phyloP scores from a whole-genome alignment of 2,113 vertebrate genomes.

The Embiotoca jacksoni region DNA sequence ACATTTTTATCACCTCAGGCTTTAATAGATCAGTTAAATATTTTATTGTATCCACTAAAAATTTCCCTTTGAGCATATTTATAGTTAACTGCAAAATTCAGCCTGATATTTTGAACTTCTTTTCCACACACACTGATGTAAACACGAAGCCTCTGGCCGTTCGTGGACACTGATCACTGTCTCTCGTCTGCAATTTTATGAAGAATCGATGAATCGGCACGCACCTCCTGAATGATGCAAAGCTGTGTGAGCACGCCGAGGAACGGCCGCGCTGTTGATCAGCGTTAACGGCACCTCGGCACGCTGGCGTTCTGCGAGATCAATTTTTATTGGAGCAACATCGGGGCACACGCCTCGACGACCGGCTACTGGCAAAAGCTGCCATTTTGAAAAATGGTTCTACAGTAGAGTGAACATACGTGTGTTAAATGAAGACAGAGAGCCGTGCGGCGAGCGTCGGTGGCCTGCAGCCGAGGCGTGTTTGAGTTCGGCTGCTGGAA shows the following conservation, averaged over 20 bases:
- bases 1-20: too few species aligned
- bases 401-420: constrained; percentile 10
- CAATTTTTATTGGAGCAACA: constrained; percentile 65
- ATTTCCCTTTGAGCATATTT: too few species aligned
- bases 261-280: constrained; percentile 55
- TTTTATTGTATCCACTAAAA: too few species aligned
- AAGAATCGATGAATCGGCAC: constrained; percentile 69
- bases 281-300: constrained; percentile 70
- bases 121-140: not conserved
- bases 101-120: too few species aligned
- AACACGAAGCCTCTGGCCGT: constrained; percentile 24
- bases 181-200: constrained; percentile 73
- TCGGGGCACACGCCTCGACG: constrained; percentile 20
- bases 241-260: constrained; percentile 35
- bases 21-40: too few species aligned
- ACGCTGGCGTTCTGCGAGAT: constrained; percentile 59
- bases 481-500: constrained; percentile 19
- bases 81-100: too few species aligned
- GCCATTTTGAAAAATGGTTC: constrained; percentile 54
- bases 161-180: constrained; percentile 53
- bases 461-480: not conserved
- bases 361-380: constrained; percentile 10
- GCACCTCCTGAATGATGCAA: constrained; percentile 65
- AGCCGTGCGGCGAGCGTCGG: not conserved
- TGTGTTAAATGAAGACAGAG: not conserved